A percentile compares a stretch with the other conserved stretches of the same genome.
These are phyloP conservation scores for Polyodon spathula DNA, from an alignment of 2,113 vertebrate genomes.

Conservation along the genomic window DNA sequence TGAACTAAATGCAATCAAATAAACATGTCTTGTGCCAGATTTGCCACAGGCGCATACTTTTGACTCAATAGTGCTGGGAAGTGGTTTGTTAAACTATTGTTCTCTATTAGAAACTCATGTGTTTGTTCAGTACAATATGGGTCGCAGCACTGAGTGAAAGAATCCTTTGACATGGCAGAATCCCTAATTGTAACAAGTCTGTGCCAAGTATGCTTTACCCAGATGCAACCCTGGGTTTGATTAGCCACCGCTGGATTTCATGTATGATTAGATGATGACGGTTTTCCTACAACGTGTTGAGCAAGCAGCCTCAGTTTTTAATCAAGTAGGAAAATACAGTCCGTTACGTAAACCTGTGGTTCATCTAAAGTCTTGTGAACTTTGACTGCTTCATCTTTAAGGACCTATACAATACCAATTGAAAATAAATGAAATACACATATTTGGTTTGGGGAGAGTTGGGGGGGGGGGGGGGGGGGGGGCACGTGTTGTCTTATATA, in stretches of 20 bases:
- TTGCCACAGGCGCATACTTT: slow-evolving; percentile 62
- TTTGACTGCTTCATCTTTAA: slow-evolving; percentile 49
- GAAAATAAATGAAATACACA: slow-evolving; percentile 54
- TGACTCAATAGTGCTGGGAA: slow-evolving; percentile 71
- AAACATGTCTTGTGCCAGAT: slow-evolving; percentile 56
- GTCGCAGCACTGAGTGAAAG: slow-evolving; percentile 70
- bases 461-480: not conserved
- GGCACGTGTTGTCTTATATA: too few relatives aligned
- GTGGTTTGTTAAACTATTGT: slow-evolving; percentile 78
- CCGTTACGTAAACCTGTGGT: slow-evolving; percentile 46
- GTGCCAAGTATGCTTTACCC: slow-evolving; percentile 63
- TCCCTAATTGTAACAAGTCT: slow-evolving; percentile 62
- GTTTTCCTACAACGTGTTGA: slow-evolving; percentile 55
- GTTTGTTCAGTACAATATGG: slow-evolving; percentile 74
- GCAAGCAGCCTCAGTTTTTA: slow-evolving; percentile 55
- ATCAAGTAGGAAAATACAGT: slow-evolving; percentile 47
- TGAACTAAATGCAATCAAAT: slow-evolving; percentile 57
- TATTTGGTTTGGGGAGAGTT: not conserved
- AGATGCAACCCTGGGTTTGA: slow-evolving; percentile 61
- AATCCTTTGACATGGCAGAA: slow-evolving; percentile 73
- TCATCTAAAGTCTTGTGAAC: slow-evolving; percentile 48
- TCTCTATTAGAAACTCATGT: slow-evolving; percentile 84
- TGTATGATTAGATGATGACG: slow-evolving; percentile 68
- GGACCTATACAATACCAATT: slow-evolving; percentile 44
- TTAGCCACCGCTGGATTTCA: slow-evolving; percentile 64